A percentile compares a stretch with the other conserved stretches of the same genome.
These are phyloP conservation scores for Trypoxylus dichotomus DNA, from an alignment of 1,140 invertebrate species.

Conservation along the genomic window DNA sequence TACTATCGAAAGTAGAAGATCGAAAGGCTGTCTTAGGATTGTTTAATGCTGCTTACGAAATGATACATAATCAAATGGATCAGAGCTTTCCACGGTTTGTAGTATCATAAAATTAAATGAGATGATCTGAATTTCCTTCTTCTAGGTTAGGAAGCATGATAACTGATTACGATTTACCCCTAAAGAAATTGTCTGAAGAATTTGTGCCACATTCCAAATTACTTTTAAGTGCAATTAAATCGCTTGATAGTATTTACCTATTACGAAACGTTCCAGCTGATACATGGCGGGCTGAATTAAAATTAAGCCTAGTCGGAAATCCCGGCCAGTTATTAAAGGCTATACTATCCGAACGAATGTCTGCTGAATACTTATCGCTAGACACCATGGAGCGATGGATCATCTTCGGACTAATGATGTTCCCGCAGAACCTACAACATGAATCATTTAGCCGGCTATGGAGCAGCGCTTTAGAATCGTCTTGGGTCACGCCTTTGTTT, in stretches of 20 bases:
- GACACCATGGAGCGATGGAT: conserved; percentile 97
- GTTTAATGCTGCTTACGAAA: conserved; percentile 97
- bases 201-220: conserved; percentile 93
- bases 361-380: conserved; percentile 94
- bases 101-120: neutral
- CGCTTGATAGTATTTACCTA: conserved; percentile 84
- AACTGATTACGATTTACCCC: conserved; percentile 93
- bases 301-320: conserved; percentile 91
- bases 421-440: conserved; percentile 74
- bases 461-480: conserved; percentile 86
- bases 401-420: conserved; percentile 90
- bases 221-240: conserved; percentile 81
- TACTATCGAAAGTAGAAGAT: conserved; percentile 95
- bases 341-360: conserved; percentile 93
- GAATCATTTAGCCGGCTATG: conserved; percentile 87
- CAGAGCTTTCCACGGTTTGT: conserved; percentile 75
- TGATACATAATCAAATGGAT: conserved; percentile 90
- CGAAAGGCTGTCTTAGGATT: conserved; percentile 94
- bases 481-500: conserved; percentile 93
- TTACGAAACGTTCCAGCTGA: conserved; percentile 91
- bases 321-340: conserved; percentile 90
- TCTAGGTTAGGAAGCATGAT: conserved; percentile 85
- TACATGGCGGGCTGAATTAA: conserved; percentile 90
- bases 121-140: neutral
- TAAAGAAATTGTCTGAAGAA: conserved; percentile 96